These are phyloP conservation scores for Bradypodion pumilum DNA, from an alignment of 2,797 vertebrate genomes.

Conservation along the genomic window DNA sequence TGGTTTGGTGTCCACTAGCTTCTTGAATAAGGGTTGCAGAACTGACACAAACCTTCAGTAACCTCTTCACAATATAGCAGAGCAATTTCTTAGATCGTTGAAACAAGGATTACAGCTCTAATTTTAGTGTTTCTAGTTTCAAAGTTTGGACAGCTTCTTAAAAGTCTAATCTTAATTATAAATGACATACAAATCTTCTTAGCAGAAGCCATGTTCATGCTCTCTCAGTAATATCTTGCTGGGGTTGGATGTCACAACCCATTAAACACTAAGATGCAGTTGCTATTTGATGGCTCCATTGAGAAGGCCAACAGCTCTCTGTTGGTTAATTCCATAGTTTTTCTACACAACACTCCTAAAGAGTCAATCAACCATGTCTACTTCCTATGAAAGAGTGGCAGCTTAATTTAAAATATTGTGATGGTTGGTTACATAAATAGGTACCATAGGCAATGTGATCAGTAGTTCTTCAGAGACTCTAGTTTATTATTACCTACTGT, in stretches of 20 bases:
- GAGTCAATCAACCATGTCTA: background rate
- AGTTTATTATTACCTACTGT: too few relatives aligned
- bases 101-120: constrained; percentile 46
- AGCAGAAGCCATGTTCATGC: constrained; percentile 59
- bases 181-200: constrained; percentile 70
- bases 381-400: constrained; percentile 26
- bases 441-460: too few relatives aligned
- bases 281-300: constrained; percentile 11
- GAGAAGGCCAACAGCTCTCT: constrained; percentile 22
- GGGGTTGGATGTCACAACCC: constrained; percentile 55
- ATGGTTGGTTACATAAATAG: too few relatives aligned
- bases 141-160: constrained; percentile 67
- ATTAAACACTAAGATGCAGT: constrained; percentile 27
- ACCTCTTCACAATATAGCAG: constrained; percentile 30
- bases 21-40: background rate
- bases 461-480: too few relatives aligned
- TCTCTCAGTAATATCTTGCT: constrained; percentile 64
- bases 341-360: background rate
- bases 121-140: constrained; percentile 63
- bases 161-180: constrained; percentile 63
- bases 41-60: constrained; percentile 27
- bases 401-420: too few relatives aligned
- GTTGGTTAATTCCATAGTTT: constrained; percentile 1
- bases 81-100: constrained; percentile 60
- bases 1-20: constrained; percentile 20